Evolutionary conservation across 2,113 vertebrate genomes (phyloP).

Genomic region (Cyanoramphus novaezelandiae): DNA sequence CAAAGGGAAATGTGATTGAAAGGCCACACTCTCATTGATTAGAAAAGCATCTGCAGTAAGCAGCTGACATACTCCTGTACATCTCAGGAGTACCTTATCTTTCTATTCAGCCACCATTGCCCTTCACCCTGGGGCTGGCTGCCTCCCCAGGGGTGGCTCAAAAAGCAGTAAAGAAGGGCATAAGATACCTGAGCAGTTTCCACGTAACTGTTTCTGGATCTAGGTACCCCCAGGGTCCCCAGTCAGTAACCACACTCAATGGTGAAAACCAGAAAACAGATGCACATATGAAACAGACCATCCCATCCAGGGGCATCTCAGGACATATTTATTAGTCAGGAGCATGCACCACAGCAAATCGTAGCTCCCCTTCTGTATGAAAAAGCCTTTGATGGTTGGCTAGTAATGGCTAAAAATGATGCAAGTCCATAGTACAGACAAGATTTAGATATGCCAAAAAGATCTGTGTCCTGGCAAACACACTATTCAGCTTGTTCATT

Average conservation of each 20-base stretch:
- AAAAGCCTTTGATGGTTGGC: conserved; percentile 40
- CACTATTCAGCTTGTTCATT: conserved; percentile 1
- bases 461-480: neutral
- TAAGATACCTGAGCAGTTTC: neutral
- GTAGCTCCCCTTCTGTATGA: neutral
- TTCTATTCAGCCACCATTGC: neutral
- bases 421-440: conserved; percentile 3
- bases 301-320: conserved; percentile 1
- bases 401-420: neutral
- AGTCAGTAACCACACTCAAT: neutral
- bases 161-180: neutral
- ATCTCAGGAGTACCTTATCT: neutral
- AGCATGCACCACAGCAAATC: neutral
- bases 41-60: neutral
- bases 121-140: neutral
- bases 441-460: neutral
- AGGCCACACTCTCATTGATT: neutral
- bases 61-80: neutral
- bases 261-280: conserved; percentile 31
- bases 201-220: neutral
- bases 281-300: neutral
- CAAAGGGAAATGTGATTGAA: neutral
- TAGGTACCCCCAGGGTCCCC: neutral
- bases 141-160: neutral
- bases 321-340: conserved; percentile 10